phyloP scores from a whole-genome alignment of 2,113 vertebrate species.

The Dipodomys spectabilis region DNA sequence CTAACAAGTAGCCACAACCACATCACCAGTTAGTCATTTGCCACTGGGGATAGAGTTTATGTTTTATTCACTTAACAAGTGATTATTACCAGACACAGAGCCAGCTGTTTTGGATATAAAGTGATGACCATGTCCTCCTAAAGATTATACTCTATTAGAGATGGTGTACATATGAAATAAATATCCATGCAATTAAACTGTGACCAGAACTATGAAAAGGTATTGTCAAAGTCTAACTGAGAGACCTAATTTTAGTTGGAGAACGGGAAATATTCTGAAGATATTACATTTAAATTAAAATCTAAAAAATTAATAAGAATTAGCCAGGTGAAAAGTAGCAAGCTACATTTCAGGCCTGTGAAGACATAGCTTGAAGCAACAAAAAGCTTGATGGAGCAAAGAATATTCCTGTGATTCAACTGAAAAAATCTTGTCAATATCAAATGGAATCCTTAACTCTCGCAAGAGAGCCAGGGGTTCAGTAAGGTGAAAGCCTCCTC shows the following conservation, averaged over 20 bases:
- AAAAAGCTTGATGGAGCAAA: conserved; percentile 40
- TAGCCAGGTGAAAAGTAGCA: conserved; percentile 7
- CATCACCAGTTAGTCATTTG: conserved; percentile 42
- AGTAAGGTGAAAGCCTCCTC: background rate
- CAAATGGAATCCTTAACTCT: conserved; percentile 30
- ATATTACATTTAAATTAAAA: conserved; percentile 50
- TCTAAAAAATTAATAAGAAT: conserved; percentile 18
- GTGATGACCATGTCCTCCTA: background rate
- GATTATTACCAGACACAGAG: background rate
- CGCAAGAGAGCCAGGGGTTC: background rate
- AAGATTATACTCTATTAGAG: conserved; percentile 12
- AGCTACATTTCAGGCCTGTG: conserved; percentile 20
- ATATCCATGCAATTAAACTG: background rate
- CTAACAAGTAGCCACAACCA: background rate
- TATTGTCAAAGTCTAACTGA: background rate
- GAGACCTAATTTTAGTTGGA: conserved; percentile 21
- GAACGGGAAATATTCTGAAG: background rate
- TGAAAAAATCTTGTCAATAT: conserved; percentile 16
- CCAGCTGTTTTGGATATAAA: background rate
- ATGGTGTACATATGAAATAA: background rate
- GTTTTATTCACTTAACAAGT: background rate
- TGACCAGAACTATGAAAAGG: background rate
- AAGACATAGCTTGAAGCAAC: conserved; percentile 29
- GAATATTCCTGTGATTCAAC: background rate
- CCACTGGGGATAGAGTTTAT: background rate